phyloP scores from a whole-genome alignment of 30 jellyfish, hydroid and myxozoan genomes.

The Phacellophora camtschatica region DNA sequence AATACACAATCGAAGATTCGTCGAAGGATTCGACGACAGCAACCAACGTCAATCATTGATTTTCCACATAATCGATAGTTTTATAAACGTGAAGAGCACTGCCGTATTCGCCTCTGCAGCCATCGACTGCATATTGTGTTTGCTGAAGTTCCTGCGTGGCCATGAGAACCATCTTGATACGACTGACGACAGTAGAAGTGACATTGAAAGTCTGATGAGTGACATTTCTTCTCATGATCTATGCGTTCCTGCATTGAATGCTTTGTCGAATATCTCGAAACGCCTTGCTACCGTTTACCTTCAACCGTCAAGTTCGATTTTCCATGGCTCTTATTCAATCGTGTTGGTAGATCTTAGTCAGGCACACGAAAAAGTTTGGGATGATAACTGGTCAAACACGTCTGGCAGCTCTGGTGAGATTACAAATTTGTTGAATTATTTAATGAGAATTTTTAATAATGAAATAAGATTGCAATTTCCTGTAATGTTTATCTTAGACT shows the following conservation, averaged over 20 bases:
- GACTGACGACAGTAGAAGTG: slow-evolving; percentile 79
- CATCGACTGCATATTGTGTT: slow-evolving; percentile 83
- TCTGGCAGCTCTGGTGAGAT: slow-evolving; percentile 76
- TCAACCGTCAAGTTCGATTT: slow-evolving; percentile 90
- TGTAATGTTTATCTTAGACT: too few relatives aligned
- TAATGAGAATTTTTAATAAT: too few relatives aligned
- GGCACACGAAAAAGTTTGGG: slow-evolving; percentile 90
- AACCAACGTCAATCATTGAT: slow-evolving; percentile 84
- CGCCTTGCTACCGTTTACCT: slow-evolving; percentile 83
- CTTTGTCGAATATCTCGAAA: slow-evolving; percentile 79
- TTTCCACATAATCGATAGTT: slow-evolving; percentile 82
- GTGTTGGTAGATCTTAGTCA: slow-evolving; percentile 78
- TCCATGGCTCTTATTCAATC: slow-evolving; percentile 91
- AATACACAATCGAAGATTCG: slow-evolving; percentile 73
- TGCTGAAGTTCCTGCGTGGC: slow-evolving; percentile 81
- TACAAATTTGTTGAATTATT: too few relatives aligned
- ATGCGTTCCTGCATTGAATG: slow-evolving; percentile 84
- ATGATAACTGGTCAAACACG: slow-evolving; percentile 88
- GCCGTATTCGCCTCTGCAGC: slow-evolving; percentile 93
- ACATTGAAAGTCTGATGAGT: slow-evolving; percentile 66
- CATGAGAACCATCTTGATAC: slow-evolving; percentile 45
- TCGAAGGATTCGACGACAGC: slow-evolving; percentile 91
- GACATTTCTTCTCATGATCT: slow-evolving; percentile 69
- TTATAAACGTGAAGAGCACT: slow-evolving; percentile 81
- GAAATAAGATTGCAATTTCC: too few relatives aligned